These are phyloP conservation scores for Pseudochirops corinnae DNA, from an alignment of 2,797 vertebrate genomes.

Conservation along the genomic window DNA sequence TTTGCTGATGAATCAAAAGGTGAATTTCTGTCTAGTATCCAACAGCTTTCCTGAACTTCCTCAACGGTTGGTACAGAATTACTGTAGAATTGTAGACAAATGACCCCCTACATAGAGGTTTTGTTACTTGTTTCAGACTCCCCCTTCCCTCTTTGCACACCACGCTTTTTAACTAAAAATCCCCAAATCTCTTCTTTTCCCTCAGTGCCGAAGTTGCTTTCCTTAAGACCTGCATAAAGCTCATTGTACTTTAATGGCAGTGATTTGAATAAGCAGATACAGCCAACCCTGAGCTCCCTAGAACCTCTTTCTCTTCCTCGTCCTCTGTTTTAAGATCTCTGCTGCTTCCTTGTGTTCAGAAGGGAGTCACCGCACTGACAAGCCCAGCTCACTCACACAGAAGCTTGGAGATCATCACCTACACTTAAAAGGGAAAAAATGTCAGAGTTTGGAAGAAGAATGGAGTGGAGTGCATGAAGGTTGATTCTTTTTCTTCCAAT, in stretches of 20 bases:
- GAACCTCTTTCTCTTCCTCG: neutral
- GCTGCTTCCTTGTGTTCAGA: constrained; percentile 74
- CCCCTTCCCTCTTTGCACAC: neutral
- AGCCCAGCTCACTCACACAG: constrained; percentile 45
- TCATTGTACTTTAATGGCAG: constrained; percentile 5
- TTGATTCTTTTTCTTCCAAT: constrained; percentile 2
- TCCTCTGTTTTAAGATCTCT: constrained; percentile 72
- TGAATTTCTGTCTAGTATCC: neutral
- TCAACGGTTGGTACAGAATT: neutral
- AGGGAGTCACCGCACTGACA: constrained; percentile 42
- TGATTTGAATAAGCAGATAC: constrained; percentile 44
- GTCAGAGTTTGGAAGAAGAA: constrained; percentile 13
- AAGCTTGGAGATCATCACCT: constrained; percentile 50
- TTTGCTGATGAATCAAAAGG: neutral
- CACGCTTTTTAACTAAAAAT: neutral
- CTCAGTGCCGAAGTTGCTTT: neutral
- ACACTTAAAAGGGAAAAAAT: constrained; percentile 24
- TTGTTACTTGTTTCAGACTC: neutral
- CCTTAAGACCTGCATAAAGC: neutral
- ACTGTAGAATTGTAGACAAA: neutral
- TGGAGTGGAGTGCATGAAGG: neutral
- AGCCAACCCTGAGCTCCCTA: constrained; percentile 11
- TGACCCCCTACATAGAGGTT: neutral
- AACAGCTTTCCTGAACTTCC: neutral
- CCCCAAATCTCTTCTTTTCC: neutral